phyloP scores from a whole-genome alignment of 2,797 vertebrate genomes.

The Chelonia mydas region DNA sequence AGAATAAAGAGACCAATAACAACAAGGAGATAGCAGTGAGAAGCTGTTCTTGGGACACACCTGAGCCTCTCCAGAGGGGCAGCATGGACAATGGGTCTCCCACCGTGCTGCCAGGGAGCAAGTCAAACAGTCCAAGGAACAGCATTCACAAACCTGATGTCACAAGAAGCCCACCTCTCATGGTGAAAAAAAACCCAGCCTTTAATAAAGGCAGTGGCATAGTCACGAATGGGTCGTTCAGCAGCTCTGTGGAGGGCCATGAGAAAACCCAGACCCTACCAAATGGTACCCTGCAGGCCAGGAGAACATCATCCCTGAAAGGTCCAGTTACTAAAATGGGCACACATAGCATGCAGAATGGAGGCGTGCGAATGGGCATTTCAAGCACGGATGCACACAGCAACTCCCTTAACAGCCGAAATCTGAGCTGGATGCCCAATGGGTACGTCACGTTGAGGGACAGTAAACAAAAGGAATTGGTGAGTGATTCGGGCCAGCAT shows the following conservation, averaged over 20 bases:
- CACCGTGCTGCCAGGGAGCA: slow-evolving; percentile 74
- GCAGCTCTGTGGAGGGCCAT: slow-evolving; percentile 86
- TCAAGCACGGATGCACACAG: slow-evolving; percentile 85
- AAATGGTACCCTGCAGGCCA: slow-evolving; percentile 83
- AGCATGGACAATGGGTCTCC: slow-evolving; percentile 87
- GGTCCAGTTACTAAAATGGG: slow-evolving; percentile 95
- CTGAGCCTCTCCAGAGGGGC: slow-evolving; percentile 86
- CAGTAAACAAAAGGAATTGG: slow-evolving; percentile 83
- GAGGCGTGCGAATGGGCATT: slow-evolving; percentile 87
- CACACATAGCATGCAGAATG: slow-evolving; percentile 88
- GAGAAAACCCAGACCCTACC: slow-evolving; percentile 88
- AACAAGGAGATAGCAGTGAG: slow-evolving; percentile 78
- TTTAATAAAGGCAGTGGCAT: slow-evolving; percentile 97
- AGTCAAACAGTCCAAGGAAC: slow-evolving; percentile 88
- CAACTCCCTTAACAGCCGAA: slow-evolving; percentile 80
- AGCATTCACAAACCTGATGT: slow-evolving; percentile 87
- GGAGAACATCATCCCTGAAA: slow-evolving; percentile 88
- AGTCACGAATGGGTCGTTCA: slow-evolving; percentile 97
- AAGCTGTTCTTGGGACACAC: slow-evolving; percentile 91
- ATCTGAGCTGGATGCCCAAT: slow-evolving; percentile 87
- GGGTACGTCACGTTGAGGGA: slow-evolving; percentile 92
- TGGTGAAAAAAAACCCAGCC: slow-evolving; percentile 95
- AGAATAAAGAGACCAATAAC: slow-evolving; percentile 94
- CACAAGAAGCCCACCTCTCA: slow-evolving; percentile 90
- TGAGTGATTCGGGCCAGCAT: slow-evolving; percentile 84